phyloP scores from a whole-genome alignment of 2,888 invertebrate genomes.

The Cantharis flavilabris region DNA sequence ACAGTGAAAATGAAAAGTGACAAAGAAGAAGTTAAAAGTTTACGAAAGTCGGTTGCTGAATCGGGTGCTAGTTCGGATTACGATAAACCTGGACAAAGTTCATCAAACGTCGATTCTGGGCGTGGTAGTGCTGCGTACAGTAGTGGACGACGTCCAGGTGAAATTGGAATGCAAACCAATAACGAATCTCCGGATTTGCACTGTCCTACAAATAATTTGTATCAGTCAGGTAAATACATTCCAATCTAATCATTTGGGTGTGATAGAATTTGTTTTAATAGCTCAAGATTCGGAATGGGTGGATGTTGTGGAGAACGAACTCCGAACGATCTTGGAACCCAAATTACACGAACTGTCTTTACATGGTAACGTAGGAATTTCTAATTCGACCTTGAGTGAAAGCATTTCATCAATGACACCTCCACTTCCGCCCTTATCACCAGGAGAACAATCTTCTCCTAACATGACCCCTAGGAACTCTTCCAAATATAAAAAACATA shows the following conservation, averaged over 20 bases:
- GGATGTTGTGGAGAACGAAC: slow-evolving; percentile 78
- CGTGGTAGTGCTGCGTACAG: slow-evolving; percentile 82
- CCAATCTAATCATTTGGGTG: background rate
- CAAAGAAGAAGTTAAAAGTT: slow-evolving; percentile 57
- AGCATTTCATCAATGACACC: slow-evolving; percentile 76
- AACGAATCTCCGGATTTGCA: slow-evolving; percentile 63
- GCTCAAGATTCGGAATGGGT: slow-evolving; percentile 79
- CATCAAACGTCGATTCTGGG: slow-evolving; percentile 77
- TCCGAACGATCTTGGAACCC: slow-evolving; percentile 77
- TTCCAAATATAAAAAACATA: slow-evolving; percentile 53
- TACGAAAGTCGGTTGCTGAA: slow-evolving; percentile 58
- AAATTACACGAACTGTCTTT: slow-evolving; percentile 68
- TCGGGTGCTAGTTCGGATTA: slow-evolving; percentile 74
- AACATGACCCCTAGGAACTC: slow-evolving; percentile 56
- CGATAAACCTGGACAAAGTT: slow-evolving; percentile 74
- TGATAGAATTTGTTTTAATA: slow-evolving; percentile 23
- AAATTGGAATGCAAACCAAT: slow-evolving; percentile 60
- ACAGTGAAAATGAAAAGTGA: slow-evolving; percentile 48
- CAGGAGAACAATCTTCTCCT: slow-evolving; percentile 61
- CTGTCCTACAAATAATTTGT: slow-evolving; percentile 40
- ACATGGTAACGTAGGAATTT: slow-evolving; percentile 61
- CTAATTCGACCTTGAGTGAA: slow-evolving; percentile 68
- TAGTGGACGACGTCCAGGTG: slow-evolving; percentile 67
- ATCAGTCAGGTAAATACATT: slow-evolving; percentile 29
- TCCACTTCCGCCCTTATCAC: slow-evolving; percentile 77